phyloP scores from a whole-genome alignment of 1,140 invertebrate species.

The Telenomus remus region DNA sequence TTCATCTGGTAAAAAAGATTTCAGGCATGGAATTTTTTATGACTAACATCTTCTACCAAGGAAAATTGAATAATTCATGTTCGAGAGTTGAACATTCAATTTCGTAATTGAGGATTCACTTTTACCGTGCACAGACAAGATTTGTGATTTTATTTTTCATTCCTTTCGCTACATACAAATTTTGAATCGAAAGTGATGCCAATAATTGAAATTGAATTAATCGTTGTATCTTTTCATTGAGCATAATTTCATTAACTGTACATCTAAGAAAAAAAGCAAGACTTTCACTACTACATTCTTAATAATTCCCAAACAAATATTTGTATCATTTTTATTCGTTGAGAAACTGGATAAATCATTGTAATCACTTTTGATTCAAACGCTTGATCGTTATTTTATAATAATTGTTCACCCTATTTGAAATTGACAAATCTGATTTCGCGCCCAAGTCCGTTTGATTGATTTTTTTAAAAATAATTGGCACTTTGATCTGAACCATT shows the following conservation, averaged over 20 bases:
- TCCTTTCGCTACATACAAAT: constrained; percentile 34
- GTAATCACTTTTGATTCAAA: constrained; percentile 47
- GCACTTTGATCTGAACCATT: constrained; percentile 36
- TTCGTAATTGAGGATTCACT: constrained; percentile 34
- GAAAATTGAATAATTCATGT: constrained; percentile 10
- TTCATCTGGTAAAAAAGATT: neutral
- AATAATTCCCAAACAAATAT: too few relatives aligned
- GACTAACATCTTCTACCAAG: constrained; percentile 16
- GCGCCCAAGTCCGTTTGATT: neutral
- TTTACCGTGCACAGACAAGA: constrained; percentile 41
- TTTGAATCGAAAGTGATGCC: constrained; percentile 47
- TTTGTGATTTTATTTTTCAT: constrained; percentile 22
- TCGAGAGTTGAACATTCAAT: constrained; percentile 24
- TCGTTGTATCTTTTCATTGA: neutral
- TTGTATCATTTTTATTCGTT: neutral
- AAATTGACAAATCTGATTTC: constrained; percentile 37
- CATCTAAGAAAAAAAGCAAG: too few relatives aligned
- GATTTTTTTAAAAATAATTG: constrained; percentile 45
- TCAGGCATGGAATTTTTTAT: neutral
- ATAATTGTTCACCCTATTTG: constrained; percentile 30
- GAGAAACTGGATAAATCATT: constrained; percentile 7
- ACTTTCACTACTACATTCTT: too few relatives aligned
- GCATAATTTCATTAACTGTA: too few relatives aligned
- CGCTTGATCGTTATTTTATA: constrained; percentile 5
- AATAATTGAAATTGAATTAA: neutral